These are phyloP conservation scores for Lepas anatifera DNA, from an alignment of 2,888 invertebrate genomes.

Conservation along the genomic window DNA sequence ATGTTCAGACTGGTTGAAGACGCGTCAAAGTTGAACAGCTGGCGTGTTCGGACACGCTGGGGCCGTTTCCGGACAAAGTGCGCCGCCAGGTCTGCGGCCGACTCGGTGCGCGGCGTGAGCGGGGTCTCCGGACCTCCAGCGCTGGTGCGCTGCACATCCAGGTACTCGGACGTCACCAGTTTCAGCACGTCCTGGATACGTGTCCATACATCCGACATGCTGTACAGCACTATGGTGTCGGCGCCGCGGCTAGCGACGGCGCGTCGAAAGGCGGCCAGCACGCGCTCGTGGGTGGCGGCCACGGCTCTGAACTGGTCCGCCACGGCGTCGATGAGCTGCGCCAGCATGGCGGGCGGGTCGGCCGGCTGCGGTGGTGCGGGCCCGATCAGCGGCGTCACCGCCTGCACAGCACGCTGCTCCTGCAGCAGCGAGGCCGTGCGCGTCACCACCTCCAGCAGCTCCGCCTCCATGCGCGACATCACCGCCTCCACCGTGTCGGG, in stretches of 20 bases:
- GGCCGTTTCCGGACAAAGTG: conserved; percentile 38
- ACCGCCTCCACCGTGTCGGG: conserved; percentile 70
- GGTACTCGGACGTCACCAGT: conserved; percentile 67
- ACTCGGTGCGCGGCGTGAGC: conserved; percentile 26
- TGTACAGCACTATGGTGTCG: conserved; percentile 45
- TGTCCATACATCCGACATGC: conserved; percentile 71
- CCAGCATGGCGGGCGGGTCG: conserved; percentile 12
- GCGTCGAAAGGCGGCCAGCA: conserved; percentile 49
- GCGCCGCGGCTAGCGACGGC: conserved; percentile 47
- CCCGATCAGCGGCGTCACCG: neutral
- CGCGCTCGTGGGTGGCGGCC: conserved; percentile 56
- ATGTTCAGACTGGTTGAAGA: conserved; percentile 46
- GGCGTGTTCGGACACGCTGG: conserved; percentile 20
- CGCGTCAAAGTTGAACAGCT: conserved; percentile 57
- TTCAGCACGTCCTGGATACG: conserved; percentile 79
- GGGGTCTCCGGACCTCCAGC: conserved; percentile 28
- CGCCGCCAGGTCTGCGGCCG: conserved; percentile 35
- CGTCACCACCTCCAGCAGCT: neutral
- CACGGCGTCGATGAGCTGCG: conserved; percentile 54
- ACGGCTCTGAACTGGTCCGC: conserved; percentile 73
- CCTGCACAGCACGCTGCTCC: neutral
- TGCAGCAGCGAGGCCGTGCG: neutral
- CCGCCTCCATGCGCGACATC: conserved; percentile 14
- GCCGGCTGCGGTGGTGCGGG: neutral
- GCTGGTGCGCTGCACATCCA: conserved; percentile 67